A percentile compares a stretch with the other conserved stretches of the same genome.
phyloP scores from a whole-genome alignment of 2,888 invertebrate genomes.

The Leptogaster cylindrica region DNA sequence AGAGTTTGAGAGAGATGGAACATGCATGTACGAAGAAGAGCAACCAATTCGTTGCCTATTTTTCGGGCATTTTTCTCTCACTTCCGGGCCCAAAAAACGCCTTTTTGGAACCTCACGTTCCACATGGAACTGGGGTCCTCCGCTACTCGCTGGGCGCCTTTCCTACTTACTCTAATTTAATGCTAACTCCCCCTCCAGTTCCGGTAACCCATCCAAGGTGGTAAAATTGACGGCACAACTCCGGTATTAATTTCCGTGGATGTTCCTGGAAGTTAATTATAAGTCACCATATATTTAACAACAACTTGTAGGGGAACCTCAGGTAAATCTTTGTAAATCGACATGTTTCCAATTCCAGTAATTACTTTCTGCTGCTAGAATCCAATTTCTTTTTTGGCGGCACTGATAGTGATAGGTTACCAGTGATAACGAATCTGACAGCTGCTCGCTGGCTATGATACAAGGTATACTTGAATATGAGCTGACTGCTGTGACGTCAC shows the following conservation, averaged over 20 bases:
- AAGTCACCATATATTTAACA: constrained; percentile 14
- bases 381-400: too few relatives aligned
- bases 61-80: too few relatives aligned
- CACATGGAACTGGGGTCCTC: too few relatives aligned
- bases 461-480: too few relatives aligned
- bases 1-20: too few relatives aligned
- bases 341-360: constrained; percentile 55
- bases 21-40: too few relatives aligned
- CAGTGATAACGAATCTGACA: constrained; percentile 21
- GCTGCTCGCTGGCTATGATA: constrained; percentile 5
- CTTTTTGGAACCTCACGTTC: too few relatives aligned
- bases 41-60: too few relatives aligned
- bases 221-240: constrained; percentile 89
- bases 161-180: constrained; percentile 78
- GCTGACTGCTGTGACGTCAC: neutral
- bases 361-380: too few relatives aligned
- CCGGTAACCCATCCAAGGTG: constrained; percentile 95
- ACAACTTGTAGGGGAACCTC: constrained; percentile 51
- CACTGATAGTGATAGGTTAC: too few relatives aligned
- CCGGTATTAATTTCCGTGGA: constrained; percentile 84
- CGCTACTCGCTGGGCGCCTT: too few relatives aligned
- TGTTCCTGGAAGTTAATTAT: constrained; percentile 66
- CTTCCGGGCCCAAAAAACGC: too few relatives aligned
- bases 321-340: constrained; percentile 57
- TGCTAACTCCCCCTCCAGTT: constrained; percentile 94